Evolutionary conservation across 2,888 invertebrate species (phyloP).

Genomic region (Caenorhabditis angaria): DNA sequence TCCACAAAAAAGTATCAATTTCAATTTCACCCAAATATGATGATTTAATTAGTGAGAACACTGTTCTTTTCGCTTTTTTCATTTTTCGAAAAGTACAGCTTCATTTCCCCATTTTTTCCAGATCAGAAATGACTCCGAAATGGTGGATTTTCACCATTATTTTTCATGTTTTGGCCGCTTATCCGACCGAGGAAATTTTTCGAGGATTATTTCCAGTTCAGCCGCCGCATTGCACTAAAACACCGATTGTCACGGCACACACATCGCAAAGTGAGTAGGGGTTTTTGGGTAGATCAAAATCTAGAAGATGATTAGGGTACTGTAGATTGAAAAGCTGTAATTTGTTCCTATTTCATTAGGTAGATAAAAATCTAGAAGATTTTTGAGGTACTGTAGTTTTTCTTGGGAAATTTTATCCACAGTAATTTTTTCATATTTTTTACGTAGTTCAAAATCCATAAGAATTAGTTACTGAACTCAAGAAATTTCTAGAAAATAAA

Average conservation of each 20-base stretch:
- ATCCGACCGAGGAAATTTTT: conserved; percentile 40
- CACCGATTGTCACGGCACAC: conserved; percentile 53
- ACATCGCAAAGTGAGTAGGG: conserved; percentile 48
- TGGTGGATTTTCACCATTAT: background rate
- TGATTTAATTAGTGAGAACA: background rate
- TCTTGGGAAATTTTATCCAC: no score
- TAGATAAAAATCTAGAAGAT: conserved; percentile 7
- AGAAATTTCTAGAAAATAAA: no score
- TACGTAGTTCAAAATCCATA: no score
- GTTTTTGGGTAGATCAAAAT: no score
- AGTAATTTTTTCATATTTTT: no score
- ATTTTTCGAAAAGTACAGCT: background rate
- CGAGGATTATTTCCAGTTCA: conserved; percentile 45
- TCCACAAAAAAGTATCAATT: conserved; percentile 4
- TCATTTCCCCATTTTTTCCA: background rate
- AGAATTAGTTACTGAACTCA: no score
- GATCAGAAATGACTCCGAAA: background rate
- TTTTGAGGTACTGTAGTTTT: background rate
- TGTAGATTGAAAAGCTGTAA: no score
- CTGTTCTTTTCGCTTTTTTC: background rate
- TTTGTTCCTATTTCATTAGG: no score
- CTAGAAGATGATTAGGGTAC: no score
- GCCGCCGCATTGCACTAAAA: conserved; percentile 60
- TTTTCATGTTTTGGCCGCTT: background rate
- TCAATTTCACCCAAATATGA: background rate